These are phyloP conservation scores for Magallana nippona DNA, from an alignment of 2,888 invertebrate genomes.

Conservation along the genomic window DNA sequence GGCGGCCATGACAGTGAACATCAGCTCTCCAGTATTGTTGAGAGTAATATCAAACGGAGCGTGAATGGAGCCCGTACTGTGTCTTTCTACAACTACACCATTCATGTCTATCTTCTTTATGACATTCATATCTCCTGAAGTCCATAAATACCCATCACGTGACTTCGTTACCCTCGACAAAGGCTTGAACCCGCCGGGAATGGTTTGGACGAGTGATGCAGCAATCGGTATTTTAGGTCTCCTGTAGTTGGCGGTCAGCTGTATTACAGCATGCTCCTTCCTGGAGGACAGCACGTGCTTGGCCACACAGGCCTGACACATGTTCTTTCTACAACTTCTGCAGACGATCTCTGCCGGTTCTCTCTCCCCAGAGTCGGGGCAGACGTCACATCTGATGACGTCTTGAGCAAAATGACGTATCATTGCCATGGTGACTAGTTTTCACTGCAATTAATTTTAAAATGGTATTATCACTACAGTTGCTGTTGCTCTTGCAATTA, in stretches of 20 bases:
- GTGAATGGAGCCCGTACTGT: background rate
- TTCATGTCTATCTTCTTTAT: conserved; percentile 13
- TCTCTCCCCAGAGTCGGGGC: background rate
- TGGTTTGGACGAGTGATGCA: background rate
- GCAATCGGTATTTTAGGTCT: background rate
- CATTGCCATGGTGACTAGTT: background rate
- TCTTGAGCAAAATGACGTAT: background rate
- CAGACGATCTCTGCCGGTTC: conserved; percentile 10
- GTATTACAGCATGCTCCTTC: background rate
- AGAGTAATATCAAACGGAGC: background rate
- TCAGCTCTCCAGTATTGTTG: background rate
- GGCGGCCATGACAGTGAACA: background rate
- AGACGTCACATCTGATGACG: conserved; percentile 11
- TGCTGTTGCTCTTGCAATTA: no score
- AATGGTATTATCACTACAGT: no score
- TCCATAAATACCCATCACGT: background rate
- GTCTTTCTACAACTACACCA: background rate
- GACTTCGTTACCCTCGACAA: conserved; percentile 7
- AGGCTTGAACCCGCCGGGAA: background rate
- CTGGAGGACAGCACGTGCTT: background rate
- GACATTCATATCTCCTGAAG: background rate
- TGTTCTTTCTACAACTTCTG: background rate
- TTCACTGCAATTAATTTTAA: no score
- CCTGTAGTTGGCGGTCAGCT: background rate
- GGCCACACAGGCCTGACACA: background rate